Base-by-base conservation (phyloP, 2,797 vertebrate species). In the Podarcis siculus region DNA sequence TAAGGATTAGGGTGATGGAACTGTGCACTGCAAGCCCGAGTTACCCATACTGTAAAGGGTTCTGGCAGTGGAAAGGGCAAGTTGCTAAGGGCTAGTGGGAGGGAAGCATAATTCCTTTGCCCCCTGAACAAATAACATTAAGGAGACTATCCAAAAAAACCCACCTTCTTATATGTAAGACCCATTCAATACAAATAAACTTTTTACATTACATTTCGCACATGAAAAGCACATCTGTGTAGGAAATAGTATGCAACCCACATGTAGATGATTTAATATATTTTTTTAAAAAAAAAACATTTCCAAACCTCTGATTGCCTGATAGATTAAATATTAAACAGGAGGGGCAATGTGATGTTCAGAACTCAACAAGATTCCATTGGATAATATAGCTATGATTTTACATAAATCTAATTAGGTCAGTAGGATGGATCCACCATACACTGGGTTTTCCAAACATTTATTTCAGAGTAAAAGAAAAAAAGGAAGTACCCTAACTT, bases 1-100 rank as follows among this genome's bases (percentile, higher is more conserved):
- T 88, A 90, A 92, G 90, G 94, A 93, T 91, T 92, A 92, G 92
- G 94, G 90, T 69, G 25, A 94, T 92, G 93, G 89, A 86, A 86
- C 83, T 93, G 91, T n/a, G 42, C 90, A 85, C 89, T 93, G 85
- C 37, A 89, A 81, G 75, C 4, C 25, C 9, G 86, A 78, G 92
- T 90, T 92, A 90, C 89, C 86, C 77, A 73, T 86, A 92, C 87
- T 91, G 89, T 45, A 81, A 85, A 85, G 86, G 90, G 58, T 87
- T 90, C 64, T 91, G 88, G 87, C 87, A 78, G 87, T 91, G 86
- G 90, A 75, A 87, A 92, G 78, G 86, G 89, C 90, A 90, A 7
- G 21, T 5, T 25, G n/a, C 15, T 4, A 27, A 35, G 19, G 5
- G 8, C 13, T 55, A 37, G 58, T 10, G 39, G 32, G n/a, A 66